phyloP scores from a whole-genome alignment of 2,888 invertebrate species.

The Galerucella calmariensis region DNA sequence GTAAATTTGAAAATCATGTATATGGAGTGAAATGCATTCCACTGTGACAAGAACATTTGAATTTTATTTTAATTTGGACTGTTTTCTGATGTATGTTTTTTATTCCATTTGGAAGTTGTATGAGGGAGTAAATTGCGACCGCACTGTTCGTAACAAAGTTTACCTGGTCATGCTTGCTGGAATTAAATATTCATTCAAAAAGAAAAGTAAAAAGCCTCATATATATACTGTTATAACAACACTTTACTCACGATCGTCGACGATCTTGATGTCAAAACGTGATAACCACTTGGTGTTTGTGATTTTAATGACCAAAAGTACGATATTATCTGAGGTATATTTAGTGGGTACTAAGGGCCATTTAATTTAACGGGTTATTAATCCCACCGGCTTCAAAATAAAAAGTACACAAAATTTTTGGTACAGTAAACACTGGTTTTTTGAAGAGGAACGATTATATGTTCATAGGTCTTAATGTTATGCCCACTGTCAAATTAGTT shows the following conservation, averaged over 20 bases:
- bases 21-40: too few relatives aligned
- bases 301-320: slow-evolving; percentile 32
- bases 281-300: slow-evolving; percentile 25
- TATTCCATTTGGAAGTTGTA: not conserved
- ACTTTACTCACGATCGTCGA: slow-evolving; percentile 5
- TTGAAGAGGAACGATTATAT: slow-evolving; percentile 31
- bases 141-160: not conserved
- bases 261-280: slow-evolving; percentile 27
- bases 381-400: slow-evolving; percentile 20
- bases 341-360: slow-evolving; percentile 36
- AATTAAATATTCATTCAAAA: not conserved
- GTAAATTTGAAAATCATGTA: too few relatives aligned
- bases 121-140: not conserved
- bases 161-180: not conserved
- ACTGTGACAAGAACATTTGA: too few relatives aligned
- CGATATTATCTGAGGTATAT: slow-evolving; percentile 30
- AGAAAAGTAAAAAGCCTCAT: not conserved
- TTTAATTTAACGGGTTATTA: slow-evolving; percentile 35
- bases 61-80: too few relatives aligned
- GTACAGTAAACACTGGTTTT: slow-evolving; percentile 31
- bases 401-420: slow-evolving; percentile 29
- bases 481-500: slow-evolving; percentile 1
- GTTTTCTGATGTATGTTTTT: too few relatives aligned
- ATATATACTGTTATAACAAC: not conserved
- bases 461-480: slow-evolving; percentile 16